phyloP scores from a whole-genome alignment of 2,113 vertebrate genomes.

The Eublepharis macularius region DNA sequence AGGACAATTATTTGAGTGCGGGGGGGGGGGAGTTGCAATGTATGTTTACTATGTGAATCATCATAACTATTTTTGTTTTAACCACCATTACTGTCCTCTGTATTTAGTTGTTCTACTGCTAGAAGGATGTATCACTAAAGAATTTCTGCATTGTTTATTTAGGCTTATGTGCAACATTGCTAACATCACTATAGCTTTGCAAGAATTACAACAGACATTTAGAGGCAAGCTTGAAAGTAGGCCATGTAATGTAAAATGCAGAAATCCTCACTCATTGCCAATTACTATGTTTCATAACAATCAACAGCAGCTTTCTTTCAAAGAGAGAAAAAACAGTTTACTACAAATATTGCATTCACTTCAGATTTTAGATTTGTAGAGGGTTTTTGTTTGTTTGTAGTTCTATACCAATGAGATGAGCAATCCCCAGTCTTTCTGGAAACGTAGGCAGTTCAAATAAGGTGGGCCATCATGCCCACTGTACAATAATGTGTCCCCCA shows the following conservation, averaged over 20 bases:
- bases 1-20: constrained; percentile 57
- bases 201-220: neutral
- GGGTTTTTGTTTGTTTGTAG: neutral
- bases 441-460: neutral
- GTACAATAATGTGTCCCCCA: neutral
- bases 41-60: constrained; percentile 60
- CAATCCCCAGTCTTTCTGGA: neutral
- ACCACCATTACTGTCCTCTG: constrained; percentile 38
- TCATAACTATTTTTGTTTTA: constrained; percentile 55
- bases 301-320: constrained; percentile 7
- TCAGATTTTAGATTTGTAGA: neutral
- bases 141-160: constrained; percentile 55
- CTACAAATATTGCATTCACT: neutral
- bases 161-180: constrained; percentile 16
- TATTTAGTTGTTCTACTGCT: constrained; percentile 2
- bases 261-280: neutral
- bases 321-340: neutral
- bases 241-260: constrained; percentile 28
- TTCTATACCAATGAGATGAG: neutral
- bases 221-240: neutral
- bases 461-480: neutral
- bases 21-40: constrained; percentile 52
- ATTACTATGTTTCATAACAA: constrained; percentile 2
- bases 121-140: neutral
- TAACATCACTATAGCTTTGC: constrained; percentile 5